These are phyloP conservation scores for Argyresthia goedartella DNA, from an alignment of 2,888 invertebrate genomes.

Conservation along the genomic window DNA sequence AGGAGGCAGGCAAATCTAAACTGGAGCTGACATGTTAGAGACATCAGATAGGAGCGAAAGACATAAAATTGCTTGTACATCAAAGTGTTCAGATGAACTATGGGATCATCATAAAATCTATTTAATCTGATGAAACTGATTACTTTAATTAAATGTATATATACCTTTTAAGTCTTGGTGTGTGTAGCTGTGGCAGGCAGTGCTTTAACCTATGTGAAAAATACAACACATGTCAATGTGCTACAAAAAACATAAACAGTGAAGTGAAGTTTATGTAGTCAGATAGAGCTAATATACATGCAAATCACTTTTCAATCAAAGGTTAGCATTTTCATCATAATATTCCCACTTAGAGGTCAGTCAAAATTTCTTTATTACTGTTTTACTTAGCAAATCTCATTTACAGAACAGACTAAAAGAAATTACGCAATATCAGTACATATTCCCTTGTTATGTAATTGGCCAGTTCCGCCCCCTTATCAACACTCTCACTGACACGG, in stretches of 20 bases:
- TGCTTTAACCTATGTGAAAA: neutral
- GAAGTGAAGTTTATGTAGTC: constrained; percentile 23
- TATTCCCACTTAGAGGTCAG: neutral
- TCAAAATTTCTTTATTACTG: neutral
- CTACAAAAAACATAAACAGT: neutral
- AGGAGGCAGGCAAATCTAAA: too few species aligned
- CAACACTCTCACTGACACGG: neutral
- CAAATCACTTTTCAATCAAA: constrained; percentile 60
- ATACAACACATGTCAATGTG: neutral
- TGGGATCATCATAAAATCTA: constrained; percentile 11
- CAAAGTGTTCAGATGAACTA: constrained; percentile 33
- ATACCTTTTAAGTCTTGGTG: neutral
- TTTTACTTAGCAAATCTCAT: too few species aligned
- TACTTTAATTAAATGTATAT: neutral
- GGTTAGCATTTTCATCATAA: constrained; percentile 42
- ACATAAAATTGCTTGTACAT: constrained; percentile 20
- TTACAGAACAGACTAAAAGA: neutral
- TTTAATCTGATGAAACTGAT: neutral
- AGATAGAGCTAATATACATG: constrained; percentile 71
- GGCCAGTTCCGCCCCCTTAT: constrained; percentile 57
- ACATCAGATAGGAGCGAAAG: constrained; percentile 22
- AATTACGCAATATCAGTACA: neutral
- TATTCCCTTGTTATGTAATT: constrained; percentile 17
- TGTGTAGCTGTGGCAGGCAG: neutral
- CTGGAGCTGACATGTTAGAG: too few species aligned